Evolutionary conservation across 2,797 vertebrate species (phyloP).

Genomic region (Geotrypetes seraphini): DNA sequence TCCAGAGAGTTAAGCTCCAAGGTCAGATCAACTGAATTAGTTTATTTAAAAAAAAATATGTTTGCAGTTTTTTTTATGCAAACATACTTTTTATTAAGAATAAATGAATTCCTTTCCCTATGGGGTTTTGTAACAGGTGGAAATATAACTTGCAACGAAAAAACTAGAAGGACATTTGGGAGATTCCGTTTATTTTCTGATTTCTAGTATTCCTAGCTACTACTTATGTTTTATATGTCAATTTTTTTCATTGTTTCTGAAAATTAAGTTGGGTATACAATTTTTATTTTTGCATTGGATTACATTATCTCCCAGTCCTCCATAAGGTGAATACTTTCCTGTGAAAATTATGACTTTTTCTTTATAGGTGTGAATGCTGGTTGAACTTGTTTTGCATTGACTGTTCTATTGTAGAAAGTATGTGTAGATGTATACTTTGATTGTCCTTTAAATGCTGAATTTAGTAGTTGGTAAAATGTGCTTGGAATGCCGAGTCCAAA

Average conservation of each 20-base stretch:
- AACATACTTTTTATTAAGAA: background rate
- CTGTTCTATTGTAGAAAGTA: background rate
- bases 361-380: too few species aligned
- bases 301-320: too few species aligned
- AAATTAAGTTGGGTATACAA: too few species aligned
- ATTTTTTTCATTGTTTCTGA: too few species aligned
- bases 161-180: too few species aligned
- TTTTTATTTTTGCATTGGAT: too few species aligned
- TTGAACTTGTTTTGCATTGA: too few species aligned
- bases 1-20: conserved; percentile 4
- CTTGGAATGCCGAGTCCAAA: conserved; percentile 13
- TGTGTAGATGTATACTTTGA: conserved; percentile 3
- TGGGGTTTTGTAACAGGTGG: conserved; percentile 22
- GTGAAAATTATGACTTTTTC: too few species aligned
- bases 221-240: too few species aligned
- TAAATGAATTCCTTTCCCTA: background rate
- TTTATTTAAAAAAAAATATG: background rate
- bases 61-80: background rate
- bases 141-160: conserved; percentile 14
- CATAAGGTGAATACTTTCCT: too few species aligned
- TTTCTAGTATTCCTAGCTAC: too few species aligned
- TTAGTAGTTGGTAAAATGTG: conserved; percentile 5
- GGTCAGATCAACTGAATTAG: background rate
- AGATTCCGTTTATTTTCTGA: too few species aligned
- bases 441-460: conserved; percentile 11